Evolutionary conservation across 2,113 vertebrate species (phyloP).

Genomic region (Nipponia nippon): DNA sequence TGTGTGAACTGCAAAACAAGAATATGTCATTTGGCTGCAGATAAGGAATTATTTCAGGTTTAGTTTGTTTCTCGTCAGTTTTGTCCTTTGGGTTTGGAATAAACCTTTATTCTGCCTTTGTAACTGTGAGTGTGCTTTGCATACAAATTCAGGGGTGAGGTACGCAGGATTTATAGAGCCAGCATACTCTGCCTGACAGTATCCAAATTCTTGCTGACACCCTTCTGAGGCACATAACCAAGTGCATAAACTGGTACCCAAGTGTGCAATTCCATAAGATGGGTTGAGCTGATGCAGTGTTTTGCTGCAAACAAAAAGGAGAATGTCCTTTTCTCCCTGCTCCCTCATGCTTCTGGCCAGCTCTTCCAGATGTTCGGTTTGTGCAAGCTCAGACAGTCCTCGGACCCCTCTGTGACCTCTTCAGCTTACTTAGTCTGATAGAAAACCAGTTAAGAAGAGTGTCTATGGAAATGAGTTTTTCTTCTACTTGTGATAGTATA

Average conservation of each 20-base stretch:
- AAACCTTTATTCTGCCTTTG: conserved; percentile 8
- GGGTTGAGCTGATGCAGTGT: not conserved
- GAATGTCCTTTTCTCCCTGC: not conserved
- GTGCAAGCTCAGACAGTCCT: not conserved
- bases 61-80: not conserved
- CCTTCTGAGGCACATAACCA: not conserved
- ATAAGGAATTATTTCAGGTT: not conserved
- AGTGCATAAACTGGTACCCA: not conserved
- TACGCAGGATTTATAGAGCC: not conserved
- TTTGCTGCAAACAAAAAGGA: not conserved
- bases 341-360: not conserved
- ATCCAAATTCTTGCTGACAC: not conserved
- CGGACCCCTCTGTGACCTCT: not conserved
- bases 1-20: not conserved
- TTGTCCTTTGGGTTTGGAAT: not conserved
- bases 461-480: not conserved
- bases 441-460: not conserved
- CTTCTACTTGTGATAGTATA: not conserved
- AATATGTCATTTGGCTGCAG: not conserved
- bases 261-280: not conserved
- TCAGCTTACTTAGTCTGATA: not conserved
- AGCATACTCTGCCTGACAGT: not conserved
- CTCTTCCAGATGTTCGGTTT: not conserved
- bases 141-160: not conserved
- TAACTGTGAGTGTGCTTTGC: not conserved